Conservation (phyloP, 1,140 invertebrate genomes). For the Copidosoma floridanum region DNA sequence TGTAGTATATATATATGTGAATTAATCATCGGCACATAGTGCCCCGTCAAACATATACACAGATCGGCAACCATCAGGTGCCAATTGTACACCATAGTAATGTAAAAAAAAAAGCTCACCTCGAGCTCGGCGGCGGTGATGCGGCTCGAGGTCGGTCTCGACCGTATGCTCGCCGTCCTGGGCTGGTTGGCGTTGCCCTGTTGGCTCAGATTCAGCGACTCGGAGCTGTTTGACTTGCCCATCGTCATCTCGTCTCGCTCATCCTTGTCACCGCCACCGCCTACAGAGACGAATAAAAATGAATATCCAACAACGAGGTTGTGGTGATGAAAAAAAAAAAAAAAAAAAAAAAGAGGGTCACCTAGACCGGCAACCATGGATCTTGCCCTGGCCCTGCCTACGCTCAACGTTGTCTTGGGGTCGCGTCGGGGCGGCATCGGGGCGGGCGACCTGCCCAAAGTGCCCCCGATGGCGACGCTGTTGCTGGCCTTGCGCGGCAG, state of each 20-base stretch:
- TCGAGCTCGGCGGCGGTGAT: constrained; percentile 88
- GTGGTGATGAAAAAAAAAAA: too few relatives aligned
- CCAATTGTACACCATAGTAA: too few relatives aligned
- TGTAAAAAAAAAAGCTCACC: too few relatives aligned
- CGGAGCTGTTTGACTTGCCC: constrained; percentile 74
- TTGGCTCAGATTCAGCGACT: constrained; percentile 69
- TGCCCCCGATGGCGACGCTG: constrained; percentile 53
- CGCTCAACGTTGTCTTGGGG: constrained; percentile 90
- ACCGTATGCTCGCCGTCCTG: constrained; percentile 83
- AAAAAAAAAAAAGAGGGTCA: constrained; percentile 39
- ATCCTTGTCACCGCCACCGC: constrained; percentile 61
- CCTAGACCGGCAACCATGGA: constrained; percentile 86
- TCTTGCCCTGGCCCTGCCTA: constrained; percentile 82
- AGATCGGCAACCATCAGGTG: too few relatives aligned
- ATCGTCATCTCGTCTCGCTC: constrained; percentile 68
- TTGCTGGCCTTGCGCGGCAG: constrained; percentile 67
- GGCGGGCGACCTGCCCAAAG: constrained; percentile 67
- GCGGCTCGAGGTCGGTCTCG: constrained; percentile 78
- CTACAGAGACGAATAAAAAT: too few relatives aligned
- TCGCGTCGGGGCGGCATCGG: constrained; percentile 85
- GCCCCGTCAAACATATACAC: too few relatives aligned
- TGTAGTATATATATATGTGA: too few relatives aligned
- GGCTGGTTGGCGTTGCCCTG: constrained; percentile 64
- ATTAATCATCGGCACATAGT: too few relatives aligned
- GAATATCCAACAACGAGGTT: too few relatives aligned